phyloP scores from a whole-genome alignment of 2,888 invertebrate species.

The Pandemis heparana region DNA sequence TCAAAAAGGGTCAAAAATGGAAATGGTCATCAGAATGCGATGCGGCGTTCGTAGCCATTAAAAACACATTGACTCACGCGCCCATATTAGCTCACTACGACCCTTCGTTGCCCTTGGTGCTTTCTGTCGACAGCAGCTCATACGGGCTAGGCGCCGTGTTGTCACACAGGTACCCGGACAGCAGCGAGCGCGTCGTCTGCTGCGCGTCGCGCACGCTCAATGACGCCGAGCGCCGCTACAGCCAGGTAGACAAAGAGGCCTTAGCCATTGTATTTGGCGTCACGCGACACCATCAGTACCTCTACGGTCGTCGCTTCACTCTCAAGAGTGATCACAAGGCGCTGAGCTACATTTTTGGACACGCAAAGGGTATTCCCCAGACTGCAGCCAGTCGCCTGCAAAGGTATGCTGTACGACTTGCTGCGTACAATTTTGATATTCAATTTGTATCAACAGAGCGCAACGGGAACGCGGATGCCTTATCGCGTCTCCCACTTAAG shows the following conservation, averaged over 20 bases:
- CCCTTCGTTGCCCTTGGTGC: conserved; percentile 36
- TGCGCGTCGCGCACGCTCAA: conserved; percentile 9
- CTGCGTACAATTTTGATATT: conserved; percentile 30
- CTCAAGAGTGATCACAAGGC: conserved; percentile 34
- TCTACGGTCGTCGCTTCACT: conserved; percentile 24
- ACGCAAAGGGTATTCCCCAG: conserved; percentile 19
- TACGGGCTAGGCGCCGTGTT: conserved; percentile 50
- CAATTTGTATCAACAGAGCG: conserved; percentile 17
- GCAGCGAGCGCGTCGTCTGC: conserved; percentile 32
- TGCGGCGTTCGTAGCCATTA: conserved; percentile 17
- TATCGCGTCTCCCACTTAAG: conserved; percentile 18
- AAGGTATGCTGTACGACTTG: conserved; percentile 22
- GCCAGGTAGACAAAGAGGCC: conserved; percentile 33
- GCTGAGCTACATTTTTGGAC: conserved; percentile 28
- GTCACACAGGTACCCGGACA: conserved; percentile 43
- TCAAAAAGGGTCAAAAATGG: conserved; percentile 18
- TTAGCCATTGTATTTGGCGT: conserved; percentile 28
- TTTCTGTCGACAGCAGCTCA: conserved; percentile 49
- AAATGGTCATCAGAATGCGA: conserved; percentile 5
- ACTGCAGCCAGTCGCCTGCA: conserved; percentile 23
- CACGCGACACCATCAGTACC: conserved; percentile 25
- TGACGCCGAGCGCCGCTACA: conserved; percentile 8
- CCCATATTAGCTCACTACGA: conserved; percentile 29
- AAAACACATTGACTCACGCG: conserved; percentile 7
- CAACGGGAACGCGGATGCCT: conserved; percentile 27